phyloP scores from a whole-genome alignment of 2,797 vertebrate genomes.

The Alosa sapidissima region DNA sequence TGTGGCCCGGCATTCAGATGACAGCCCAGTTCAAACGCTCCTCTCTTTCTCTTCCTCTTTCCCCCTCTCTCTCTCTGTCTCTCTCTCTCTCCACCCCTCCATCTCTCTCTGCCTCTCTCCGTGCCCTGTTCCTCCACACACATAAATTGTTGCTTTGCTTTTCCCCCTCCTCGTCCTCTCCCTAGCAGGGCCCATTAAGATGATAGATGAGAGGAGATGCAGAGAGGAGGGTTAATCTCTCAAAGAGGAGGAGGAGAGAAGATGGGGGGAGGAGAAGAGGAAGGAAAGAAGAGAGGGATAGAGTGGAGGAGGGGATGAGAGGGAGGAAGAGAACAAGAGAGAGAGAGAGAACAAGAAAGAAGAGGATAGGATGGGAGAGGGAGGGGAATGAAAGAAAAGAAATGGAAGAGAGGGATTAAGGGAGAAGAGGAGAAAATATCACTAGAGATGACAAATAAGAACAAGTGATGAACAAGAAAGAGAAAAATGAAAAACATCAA shows the following conservation, averaged over 20 bases:
- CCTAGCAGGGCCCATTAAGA: conserved; percentile 64
- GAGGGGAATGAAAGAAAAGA: background rate
- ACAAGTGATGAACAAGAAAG: background rate
- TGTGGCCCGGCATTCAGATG: background rate
- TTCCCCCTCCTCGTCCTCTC: background rate
- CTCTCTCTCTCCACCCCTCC: background rate
- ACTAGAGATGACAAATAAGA: background rate
- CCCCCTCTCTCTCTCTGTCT: background rate
- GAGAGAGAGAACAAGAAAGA: no score
- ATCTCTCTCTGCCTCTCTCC: background rate
- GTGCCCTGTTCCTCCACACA: conserved; percentile 40
- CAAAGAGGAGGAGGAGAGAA: conserved; percentile 46
- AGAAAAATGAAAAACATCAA: background rate
- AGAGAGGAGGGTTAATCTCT: conserved; percentile 68
- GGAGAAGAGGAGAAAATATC: background rate
- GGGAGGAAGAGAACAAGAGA: background rate
- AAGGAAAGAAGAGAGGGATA: background rate
- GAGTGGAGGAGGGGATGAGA: background rate
- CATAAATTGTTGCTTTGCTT: conserved; percentile 15
- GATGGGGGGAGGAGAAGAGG: background rate
- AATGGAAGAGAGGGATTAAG: conserved; percentile 14
- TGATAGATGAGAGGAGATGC: conserved; percentile 69
- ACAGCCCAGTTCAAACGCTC: conserved; percentile 54
- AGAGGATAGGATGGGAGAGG: background rate
- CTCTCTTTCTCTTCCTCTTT: conserved; percentile 1